A percentile compares a stretch with the other conserved stretches of the same genome.
Conservation (phyloP, 2,113 vertebrate genomes). For the Tauraco erythrolophus region DNA sequence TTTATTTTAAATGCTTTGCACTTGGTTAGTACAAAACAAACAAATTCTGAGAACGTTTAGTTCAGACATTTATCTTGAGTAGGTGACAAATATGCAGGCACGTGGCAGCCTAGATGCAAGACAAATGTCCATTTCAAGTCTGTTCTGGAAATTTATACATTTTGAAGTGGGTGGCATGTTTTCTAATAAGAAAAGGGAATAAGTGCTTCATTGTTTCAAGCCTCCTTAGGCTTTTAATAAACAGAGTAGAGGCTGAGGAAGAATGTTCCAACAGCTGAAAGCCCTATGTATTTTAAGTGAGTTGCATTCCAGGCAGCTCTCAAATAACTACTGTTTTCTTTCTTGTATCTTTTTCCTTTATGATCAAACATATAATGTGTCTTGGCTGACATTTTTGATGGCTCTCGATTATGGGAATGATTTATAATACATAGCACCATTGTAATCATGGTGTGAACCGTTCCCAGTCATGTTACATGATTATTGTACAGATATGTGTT, state of each 20-base stretch:
- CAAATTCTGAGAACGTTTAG: conserved; percentile 39
- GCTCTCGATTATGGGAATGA: not conserved
- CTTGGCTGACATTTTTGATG: not conserved
- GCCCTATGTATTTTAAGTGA: not conserved
- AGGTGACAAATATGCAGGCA: conserved; percentile 70
- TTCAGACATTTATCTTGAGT: conserved; percentile 74
- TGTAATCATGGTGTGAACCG: not conserved
- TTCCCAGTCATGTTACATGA: not conserved
- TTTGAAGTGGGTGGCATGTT: conserved; percentile 62
- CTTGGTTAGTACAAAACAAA: conserved; percentile 25
- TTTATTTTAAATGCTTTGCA: not conserved
- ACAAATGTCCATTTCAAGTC: conserved; percentile 59
- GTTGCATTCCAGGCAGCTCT: conserved; percentile 48
- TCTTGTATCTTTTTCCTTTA: not conserved
- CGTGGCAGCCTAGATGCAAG: conserved; percentile 52
- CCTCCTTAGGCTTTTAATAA: conserved; percentile 15
- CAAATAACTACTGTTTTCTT: not conserved
- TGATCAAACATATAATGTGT: not conserved
- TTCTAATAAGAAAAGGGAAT: conserved; percentile 27
- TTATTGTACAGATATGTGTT: not conserved
- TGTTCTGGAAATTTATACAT: conserved; percentile 66
- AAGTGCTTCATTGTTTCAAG: conserved; percentile 56
- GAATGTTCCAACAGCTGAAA: conserved; percentile 47
- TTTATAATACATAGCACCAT: not conserved
- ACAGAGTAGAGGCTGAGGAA: conserved; percentile 39